Evolutionary conservation across 2,797 vertebrate species (phyloP).

Genomic region (Notoglanidium macrostoma): DNA sequence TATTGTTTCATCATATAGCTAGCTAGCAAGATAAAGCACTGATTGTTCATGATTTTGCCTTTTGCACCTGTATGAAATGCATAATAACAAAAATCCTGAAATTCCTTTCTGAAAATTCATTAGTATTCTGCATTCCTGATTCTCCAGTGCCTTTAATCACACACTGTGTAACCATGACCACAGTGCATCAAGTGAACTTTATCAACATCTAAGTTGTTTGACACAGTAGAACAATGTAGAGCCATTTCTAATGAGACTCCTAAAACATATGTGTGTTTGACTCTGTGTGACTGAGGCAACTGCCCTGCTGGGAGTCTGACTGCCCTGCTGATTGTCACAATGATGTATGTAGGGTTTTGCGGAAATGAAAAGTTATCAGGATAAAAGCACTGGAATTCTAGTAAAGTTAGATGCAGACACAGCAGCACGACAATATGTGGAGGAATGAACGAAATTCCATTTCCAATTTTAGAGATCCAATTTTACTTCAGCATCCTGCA

Average conservation of each 20-base stretch:
- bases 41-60: not conserved
- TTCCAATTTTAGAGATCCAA: not conserved
- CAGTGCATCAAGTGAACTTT: not conserved
- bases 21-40: not conserved
- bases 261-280: not conserved
- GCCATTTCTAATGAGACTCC: not conserved
- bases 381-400: not conserved
- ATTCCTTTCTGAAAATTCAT: not conserved
- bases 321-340: not conserved
- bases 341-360: conserved; percentile 1
- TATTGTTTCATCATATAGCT: not conserved
- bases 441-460: not conserved
- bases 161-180: not conserved
- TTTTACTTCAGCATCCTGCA: not conserved
- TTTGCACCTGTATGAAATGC: not conserved
- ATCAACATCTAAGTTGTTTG: not conserved
- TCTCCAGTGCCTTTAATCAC: not conserved
- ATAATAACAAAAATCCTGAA: no score
- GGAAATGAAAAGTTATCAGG: not conserved
- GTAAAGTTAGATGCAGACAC: conserved; percentile 2
- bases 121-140: not conserved
- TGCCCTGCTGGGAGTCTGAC: not conserved
- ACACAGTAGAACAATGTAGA: not conserved
- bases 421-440: not conserved
- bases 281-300: not conserved